Evolutionary conservation across 1,140 invertebrate species (phyloP).

Genomic region (Wiebesia pumilae): DNA sequence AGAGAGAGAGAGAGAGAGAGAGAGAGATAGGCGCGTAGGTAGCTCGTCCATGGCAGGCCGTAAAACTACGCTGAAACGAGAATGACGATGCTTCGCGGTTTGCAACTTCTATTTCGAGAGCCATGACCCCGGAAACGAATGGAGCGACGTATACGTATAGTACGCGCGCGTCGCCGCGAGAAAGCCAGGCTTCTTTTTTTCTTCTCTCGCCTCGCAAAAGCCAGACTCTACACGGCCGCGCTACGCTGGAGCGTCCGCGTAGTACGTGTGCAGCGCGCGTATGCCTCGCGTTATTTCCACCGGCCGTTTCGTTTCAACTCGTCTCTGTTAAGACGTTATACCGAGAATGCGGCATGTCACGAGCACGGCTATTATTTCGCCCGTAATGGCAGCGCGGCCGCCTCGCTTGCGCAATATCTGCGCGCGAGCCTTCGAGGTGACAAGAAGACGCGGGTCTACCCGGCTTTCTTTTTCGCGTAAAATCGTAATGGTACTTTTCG

Average conservation of each 20-base stretch:
- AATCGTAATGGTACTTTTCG: slow-evolving; percentile 19
- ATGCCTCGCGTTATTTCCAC: slow-evolving; percentile 33
- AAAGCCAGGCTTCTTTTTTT: slow-evolving; percentile 43
- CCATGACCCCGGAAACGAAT: slow-evolving; percentile 72
- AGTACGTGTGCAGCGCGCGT: background rate
- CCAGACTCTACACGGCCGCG: background rate
- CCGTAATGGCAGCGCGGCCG: background rate
- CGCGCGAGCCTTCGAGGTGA: background rate
- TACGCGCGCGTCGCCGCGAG: slow-evolving; percentile 12
- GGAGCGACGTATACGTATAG: slow-evolving; percentile 45
- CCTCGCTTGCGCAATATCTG: background rate
- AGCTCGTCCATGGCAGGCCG: slow-evolving; percentile 65
- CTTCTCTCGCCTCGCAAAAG: slow-evolving; percentile 1
- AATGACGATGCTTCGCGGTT: slow-evolving; percentile 66
- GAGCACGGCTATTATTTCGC: slow-evolving; percentile 34
- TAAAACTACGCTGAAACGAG: slow-evolving; percentile 72
- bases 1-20: background rate
- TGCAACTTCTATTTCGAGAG: slow-evolving; percentile 70
- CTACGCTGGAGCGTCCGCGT: background rate
- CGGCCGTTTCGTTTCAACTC: slow-evolving; percentile 30
- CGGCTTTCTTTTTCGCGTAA: slow-evolving; percentile 8
- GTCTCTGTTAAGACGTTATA: slow-evolving; percentile 52
- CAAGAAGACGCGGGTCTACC: slow-evolving; percentile 2
- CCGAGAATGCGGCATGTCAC: slow-evolving; percentile 46
- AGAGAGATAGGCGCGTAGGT: slow-evolving; percentile 58